Conservation (phyloP, 2,888 invertebrate genomes). For the Aspidapion aeneum region DNA sequence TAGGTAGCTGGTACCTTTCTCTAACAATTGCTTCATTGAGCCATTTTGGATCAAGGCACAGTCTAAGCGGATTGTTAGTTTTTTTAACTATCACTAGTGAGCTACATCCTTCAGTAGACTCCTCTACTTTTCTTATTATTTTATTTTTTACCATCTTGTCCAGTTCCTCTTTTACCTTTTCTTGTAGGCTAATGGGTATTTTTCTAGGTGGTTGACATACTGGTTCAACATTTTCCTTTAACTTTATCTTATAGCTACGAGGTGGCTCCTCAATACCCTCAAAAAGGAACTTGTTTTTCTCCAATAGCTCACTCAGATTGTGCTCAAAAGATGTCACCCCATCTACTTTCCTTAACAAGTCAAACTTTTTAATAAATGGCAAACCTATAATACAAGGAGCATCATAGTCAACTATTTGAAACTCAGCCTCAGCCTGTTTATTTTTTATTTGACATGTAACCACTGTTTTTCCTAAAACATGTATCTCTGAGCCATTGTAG, state of each 20-base stretch:
- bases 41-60: background rate
- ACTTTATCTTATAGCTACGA: background rate
- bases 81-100: constrained; percentile 5
- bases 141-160: constrained; percentile 3
- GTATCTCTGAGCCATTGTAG: constrained; percentile 7
- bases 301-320: background rate
- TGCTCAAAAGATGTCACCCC: background rate
- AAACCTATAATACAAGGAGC: constrained; percentile 9
- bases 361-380: constrained; percentile 1
- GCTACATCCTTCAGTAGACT: constrained; percentile 4
- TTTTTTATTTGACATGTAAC: background rate
- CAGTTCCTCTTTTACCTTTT: background rate
- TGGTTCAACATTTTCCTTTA: background rate
- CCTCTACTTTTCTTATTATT: background rate
- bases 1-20: constrained; percentile 1
- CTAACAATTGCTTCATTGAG: background rate
- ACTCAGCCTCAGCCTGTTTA: background rate
- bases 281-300: background rate
- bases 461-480: background rate
- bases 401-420: constrained; percentile 4
- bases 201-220: constrained; percentile 4
- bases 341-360: background rate
- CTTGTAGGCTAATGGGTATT: constrained; percentile 6
- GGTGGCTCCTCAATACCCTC: background rate
- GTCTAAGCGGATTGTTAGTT: background rate